Conservation (phyloP, 2,797 vertebrate genomes). For the Oreortyx pictus region DNA sequence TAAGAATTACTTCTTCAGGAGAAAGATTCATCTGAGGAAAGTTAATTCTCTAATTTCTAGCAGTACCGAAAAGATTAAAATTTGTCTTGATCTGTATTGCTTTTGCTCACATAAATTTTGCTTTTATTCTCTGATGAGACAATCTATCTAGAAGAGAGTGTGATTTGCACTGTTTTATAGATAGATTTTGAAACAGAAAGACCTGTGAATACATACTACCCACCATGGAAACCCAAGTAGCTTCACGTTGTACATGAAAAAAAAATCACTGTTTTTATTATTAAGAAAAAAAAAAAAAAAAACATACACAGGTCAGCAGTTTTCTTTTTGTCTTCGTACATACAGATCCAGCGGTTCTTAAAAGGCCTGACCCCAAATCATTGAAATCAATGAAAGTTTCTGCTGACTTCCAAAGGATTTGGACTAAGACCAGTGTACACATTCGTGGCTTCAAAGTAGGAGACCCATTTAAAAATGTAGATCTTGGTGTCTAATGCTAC, state of each 20-base stretch:
- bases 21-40: background rate
- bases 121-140: background rate
- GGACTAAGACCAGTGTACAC: constrained; percentile 48
- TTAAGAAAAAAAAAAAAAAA: background rate
- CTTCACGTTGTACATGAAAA: background rate
- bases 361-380: constrained; percentile 11
- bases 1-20: background rate
- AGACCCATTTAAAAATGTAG: constrained; percentile 40
- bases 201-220: background rate
- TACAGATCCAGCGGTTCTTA: background rate
- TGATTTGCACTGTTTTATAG: background rate
- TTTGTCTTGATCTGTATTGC: background rate
- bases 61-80: background rate
- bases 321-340: constrained; percentile 3
- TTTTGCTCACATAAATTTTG: background rate
- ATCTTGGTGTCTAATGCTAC: constrained; percentile 43
- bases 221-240: background rate
- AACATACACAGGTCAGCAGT: background rate
- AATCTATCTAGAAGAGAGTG: background rate
- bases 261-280: background rate
- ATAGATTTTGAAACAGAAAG: background rate
- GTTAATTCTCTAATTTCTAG: background rate
- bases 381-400: constrained; percentile 35
- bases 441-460: constrained; percentile 49
- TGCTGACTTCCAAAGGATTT: constrained; percentile 53